Percentiles rank a stretch among this genome's conserved stretches.
These are phyloP conservation scores for Oxycera nigricornis DNA, from an alignment of 2,888 invertebrate species.

Conservation along the genomic window DNA sequence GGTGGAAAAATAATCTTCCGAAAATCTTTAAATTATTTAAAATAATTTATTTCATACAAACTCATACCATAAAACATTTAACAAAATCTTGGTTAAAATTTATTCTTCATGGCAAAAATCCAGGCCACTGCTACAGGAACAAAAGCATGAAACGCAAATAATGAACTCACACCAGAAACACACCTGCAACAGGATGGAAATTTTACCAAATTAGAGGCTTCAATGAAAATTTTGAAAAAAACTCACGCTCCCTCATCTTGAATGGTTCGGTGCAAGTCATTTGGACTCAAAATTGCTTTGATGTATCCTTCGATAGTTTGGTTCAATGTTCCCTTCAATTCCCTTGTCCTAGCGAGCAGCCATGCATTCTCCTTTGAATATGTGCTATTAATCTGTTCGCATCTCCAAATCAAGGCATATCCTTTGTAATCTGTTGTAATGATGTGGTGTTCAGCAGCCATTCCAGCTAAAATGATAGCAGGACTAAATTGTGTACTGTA, in stretches of 20 bases:
- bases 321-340: not conserved
- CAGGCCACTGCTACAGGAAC: not conserved
- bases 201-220: not conserved
- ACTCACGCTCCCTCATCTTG: constrained; percentile 9
- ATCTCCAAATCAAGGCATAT: constrained; percentile 18
- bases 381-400: constrained; percentile 21
- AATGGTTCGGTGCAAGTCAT: not conserved
- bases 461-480: not conserved
- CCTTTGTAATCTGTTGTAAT: constrained; percentile 21
- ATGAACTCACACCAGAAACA: not conserved
- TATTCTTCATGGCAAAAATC: not conserved
- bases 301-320: constrained; percentile 22
- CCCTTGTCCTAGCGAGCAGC: not conserved
- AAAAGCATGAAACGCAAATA: not conserved
- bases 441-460: not conserved
- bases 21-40: not conserved
- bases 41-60: constrained; percentile 3
- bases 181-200: not conserved
- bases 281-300: not conserved
- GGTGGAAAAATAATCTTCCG: too few species aligned
- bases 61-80: not conserved
- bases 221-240: not conserved
- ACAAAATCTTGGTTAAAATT: too few species aligned
- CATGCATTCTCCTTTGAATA: constrained; percentile 9
- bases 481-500: not conserved